These are phyloP conservation scores for Entomobrya multifasciata DNA, from an alignment of 2,888 invertebrate genomes.

Conservation along the genomic window DNA sequence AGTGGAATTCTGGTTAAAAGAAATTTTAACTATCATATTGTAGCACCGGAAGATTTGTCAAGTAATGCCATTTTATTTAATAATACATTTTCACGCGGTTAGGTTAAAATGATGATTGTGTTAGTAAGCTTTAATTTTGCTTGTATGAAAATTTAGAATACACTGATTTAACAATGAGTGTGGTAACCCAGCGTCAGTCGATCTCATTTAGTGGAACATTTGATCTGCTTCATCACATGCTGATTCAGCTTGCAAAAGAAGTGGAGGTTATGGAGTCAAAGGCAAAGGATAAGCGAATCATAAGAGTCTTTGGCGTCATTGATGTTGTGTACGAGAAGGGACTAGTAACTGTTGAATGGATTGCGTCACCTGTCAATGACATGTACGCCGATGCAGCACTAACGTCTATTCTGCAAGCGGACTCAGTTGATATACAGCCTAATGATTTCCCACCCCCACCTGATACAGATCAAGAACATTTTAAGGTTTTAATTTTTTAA, in stretches of 20 bases:
- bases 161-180: conserved; percentile 96
- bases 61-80: conserved; percentile 83
- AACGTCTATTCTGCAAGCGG: conserved; percentile 92
- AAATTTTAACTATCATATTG: conserved; percentile 98
- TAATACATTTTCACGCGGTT: not conserved
- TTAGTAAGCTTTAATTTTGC: too few relatives aligned
- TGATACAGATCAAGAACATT: conserved; percentile 94
- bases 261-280: conserved; percentile 86
- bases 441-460: conserved; percentile 82
- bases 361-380: conserved; percentile 96
- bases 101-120: too few relatives aligned
- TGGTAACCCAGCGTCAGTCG: conserved; percentile 95
- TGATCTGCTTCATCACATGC: conserved; percentile 86
- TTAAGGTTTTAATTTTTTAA: too few relatives aligned
- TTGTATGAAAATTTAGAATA: too few relatives aligned
- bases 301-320: conserved; percentile 91
- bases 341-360: conserved; percentile 95
- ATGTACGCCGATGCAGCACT: conserved; percentile 99
- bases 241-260: conserved; percentile 90
- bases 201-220: conserved; percentile 85
- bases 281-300: conserved; percentile 84
- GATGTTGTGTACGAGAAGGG: conserved; percentile 91
- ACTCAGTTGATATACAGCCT: conserved; percentile 85
- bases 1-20: conserved; percentile 97
- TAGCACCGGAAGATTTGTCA: conserved; percentile 94